phyloP scores from a whole-genome alignment of 2,797 vertebrate species.

The Silurus lanzhouensis region DNA sequence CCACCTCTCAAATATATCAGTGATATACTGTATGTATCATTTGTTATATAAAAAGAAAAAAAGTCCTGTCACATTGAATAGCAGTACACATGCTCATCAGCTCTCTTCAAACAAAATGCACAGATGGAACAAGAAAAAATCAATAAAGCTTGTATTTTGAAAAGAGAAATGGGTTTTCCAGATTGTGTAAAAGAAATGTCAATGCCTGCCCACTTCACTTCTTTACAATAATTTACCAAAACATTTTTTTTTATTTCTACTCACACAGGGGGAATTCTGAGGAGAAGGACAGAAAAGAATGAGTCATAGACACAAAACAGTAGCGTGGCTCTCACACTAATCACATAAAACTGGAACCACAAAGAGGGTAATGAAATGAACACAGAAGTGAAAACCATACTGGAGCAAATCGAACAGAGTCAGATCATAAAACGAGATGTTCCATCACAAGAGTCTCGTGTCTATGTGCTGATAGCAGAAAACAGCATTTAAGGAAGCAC shows the following conservation, averaged over 20 bases:
- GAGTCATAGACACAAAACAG: slow-evolving; percentile 24
- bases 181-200: background rate
- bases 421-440: slow-evolving; percentile 47
- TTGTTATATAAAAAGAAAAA: background rate
- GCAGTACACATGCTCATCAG: background rate
- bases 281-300: slow-evolving; percentile 30
- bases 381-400: slow-evolving; percentile 64
- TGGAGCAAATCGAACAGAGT: slow-evolving; percentile 52
- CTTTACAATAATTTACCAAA: background rate
- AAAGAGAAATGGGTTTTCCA: background rate
- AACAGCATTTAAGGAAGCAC: slow-evolving; percentile 1
- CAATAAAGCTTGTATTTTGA: background rate
- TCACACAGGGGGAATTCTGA: slow-evolving; percentile 34
- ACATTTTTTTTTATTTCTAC: slow-evolving; percentile 9
- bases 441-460: background rate
- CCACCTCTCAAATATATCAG: background rate
- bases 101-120: background rate
- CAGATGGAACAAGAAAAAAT: background rate
- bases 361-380: slow-evolving; percentile 63
- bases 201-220: background rate
- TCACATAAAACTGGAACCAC: slow-evolving; percentile 14
- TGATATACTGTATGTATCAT: background rate
- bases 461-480: background rate
- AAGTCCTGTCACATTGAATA: background rate
- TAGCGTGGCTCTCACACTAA: background rate